A percentile compares a stretch with the other conserved stretches of the same genome.
phyloP scores from a whole-genome alignment of 2,888 invertebrate species.

The Encarsia formosa region DNA sequence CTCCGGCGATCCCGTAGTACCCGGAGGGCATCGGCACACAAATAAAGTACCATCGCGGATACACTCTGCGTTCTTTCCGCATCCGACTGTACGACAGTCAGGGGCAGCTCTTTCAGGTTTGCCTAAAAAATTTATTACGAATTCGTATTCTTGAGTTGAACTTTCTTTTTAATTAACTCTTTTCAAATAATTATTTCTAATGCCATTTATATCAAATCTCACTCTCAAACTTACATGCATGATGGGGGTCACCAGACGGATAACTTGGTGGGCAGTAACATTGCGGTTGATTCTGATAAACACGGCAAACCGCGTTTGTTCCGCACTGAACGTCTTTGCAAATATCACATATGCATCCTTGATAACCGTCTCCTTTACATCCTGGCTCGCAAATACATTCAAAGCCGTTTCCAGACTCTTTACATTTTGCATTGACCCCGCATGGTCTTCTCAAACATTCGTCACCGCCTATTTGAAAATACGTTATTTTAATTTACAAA shows the following conservation, averaged over 20 bases:
- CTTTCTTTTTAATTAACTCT: neutral
- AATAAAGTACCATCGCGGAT: slow-evolving; percentile 79
- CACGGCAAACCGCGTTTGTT: slow-evolving; percentile 74
- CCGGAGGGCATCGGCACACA: slow-evolving; percentile 75
- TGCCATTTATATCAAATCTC: neutral
- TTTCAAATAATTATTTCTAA: neutral
- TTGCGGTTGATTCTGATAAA: slow-evolving; percentile 64
- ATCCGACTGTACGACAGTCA: slow-evolving; percentile 81
- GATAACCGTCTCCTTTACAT: slow-evolving; percentile 77
- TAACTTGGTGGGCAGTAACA: slow-evolving; percentile 81
- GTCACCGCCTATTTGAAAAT: slow-evolving; percentile 54
- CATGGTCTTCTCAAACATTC: slow-evolving; percentile 80
- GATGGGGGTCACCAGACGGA: slow-evolving; percentile 80
- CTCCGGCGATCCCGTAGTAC: slow-evolving; percentile 69
- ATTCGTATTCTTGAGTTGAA: neutral
- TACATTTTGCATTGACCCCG: slow-evolving; percentile 77
- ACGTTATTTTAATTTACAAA: neutral
- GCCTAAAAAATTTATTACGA: slow-evolving; percentile 32
- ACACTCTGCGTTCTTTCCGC: slow-evolving; percentile 82
- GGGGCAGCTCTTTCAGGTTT: slow-evolving; percentile 47
- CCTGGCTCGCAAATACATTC: slow-evolving; percentile 78
- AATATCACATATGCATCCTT: slow-evolving; percentile 77
- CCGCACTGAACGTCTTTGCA: slow-evolving; percentile 79
- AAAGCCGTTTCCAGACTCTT: slow-evolving; percentile 71
- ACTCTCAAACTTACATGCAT: slow-evolving; percentile 62